Evolutionary conservation across 2,797 vertebrate species (phyloP).

Genomic region (Menidia menidia): DNA sequence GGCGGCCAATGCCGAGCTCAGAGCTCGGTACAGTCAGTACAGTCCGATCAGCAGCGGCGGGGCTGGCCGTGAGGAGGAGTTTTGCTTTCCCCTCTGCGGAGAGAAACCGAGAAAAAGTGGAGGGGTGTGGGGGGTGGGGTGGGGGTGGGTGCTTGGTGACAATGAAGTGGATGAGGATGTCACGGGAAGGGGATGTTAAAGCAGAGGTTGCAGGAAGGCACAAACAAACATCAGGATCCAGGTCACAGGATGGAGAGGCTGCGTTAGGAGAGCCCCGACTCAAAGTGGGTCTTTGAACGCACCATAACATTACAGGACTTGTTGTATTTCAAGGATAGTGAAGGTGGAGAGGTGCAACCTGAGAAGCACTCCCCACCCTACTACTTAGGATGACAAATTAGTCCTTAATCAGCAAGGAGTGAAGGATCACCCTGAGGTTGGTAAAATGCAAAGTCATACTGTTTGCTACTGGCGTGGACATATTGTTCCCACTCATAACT

Average conservation of each 20-base stretch:
- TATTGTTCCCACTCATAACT: constrained; percentile 22
- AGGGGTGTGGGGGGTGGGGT: constrained; percentile 20
- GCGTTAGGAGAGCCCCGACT: constrained; percentile 49
- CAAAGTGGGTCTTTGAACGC: constrained; percentile 45
- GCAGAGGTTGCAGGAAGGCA: constrained; percentile 55
- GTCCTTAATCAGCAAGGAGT: constrained; percentile 73
- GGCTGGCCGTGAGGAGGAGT: constrained; percentile 53
- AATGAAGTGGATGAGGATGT: constrained; percentile 59
- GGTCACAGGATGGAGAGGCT: constrained; percentile 68
- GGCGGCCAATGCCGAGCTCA: constrained; percentile 76
- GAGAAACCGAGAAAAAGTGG: constrained; percentile 42
- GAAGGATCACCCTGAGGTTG: constrained; percentile 66
- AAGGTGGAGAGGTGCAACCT: constrained; percentile 73
- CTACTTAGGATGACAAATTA: constrained; percentile 77
- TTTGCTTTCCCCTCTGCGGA: constrained; percentile 62
- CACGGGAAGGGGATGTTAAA: constrained; percentile 54
- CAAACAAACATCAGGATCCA: constrained; percentile 55
- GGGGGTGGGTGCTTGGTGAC: constrained; percentile 48
- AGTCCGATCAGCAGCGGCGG: constrained; percentile 63
- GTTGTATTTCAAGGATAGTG: constrained; percentile 76
- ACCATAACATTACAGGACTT: constrained; percentile 55
- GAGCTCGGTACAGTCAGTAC: constrained; percentile 58
- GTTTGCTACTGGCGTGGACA: constrained; percentile 32
- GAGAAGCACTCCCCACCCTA: constrained; percentile 58
- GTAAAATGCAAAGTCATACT: constrained; percentile 77